Base-by-base conservation (phyloP, 2,113 vertebrate genomes). In the Eurystomus gularis region DNA sequence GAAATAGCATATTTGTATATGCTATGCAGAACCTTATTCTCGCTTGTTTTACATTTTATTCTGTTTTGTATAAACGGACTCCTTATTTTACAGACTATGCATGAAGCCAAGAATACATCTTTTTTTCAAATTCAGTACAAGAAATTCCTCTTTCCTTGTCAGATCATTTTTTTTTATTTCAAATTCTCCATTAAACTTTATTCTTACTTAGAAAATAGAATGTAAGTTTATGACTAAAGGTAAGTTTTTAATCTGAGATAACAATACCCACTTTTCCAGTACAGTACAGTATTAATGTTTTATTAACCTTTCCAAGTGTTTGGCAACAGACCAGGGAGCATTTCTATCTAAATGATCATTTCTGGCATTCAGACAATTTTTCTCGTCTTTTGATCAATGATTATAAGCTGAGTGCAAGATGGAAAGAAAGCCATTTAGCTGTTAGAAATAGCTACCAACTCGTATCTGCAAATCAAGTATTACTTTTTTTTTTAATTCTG, bases 151-250 rank as follows among this genome's bases (percentile, higher is more conserved):
- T 54, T 90, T 80, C 40, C 25, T 65, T 52, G 26, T 92, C 44
- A 92, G 40, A 31, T n/a, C 40, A 87, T 89, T 92, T 92, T 48
- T n/a, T 94, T 90, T 95, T 84, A 88, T 88, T 94, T 93, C 46
- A 84, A 93, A 25, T 33, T 40, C 10, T 61, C 39, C 28, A 31
- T 77, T 91, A 77, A 76, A 55, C 28, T 68, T 75, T 60, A 3
- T 49, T 82, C 42, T 76, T 95, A 57, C 23, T 73, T 57, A 70
- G 48, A 48, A 83, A 61, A 95, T 25, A 69, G 18, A 87, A 49
- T 29, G 10, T 66, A 42, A 64, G 9, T 85, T 96, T 83, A 90
- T 81, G 35, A 62, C 33, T 75, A 44, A n/a, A 61, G 17, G 42
- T 78, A 93, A 96, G 20, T 87, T 89, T 85, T 61, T 84, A 82